phyloP scores from a whole-genome alignment of 2,113 vertebrate genomes.

The Crotalus viridis region DNA sequence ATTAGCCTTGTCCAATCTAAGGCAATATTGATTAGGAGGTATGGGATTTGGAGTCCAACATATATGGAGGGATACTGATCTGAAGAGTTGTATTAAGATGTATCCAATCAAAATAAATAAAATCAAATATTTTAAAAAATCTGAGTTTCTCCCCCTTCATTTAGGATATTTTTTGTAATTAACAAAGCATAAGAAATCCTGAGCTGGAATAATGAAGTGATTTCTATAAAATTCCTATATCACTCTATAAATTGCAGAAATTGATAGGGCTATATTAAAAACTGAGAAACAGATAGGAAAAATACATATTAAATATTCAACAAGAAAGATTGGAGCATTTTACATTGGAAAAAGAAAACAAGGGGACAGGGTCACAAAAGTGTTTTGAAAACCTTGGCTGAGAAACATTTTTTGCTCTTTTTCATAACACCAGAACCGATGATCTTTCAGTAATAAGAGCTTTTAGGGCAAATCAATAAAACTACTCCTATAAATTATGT shows the following conservation, averaged over 20 bases:
- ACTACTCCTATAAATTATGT: not conserved
- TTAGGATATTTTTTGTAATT: not conserved
- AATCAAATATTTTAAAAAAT: not conserved
- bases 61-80: not conserved
- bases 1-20: not conserved
- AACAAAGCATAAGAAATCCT: not conserved
- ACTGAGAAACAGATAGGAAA: not conserved
- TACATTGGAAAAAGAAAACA: not conserved
- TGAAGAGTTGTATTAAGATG: not conserved
- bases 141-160: not conserved
- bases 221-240: not conserved
- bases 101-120: not conserved
- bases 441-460: not conserved
- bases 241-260: not conserved
- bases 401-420: not conserved
- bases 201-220: not conserved
- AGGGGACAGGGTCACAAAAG: not conserved
- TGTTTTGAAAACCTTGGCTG: not conserved
- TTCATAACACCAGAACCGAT: not conserved
- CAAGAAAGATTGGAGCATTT: not conserved
- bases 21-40: not conserved
- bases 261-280: not conserved
- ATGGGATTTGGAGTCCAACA: not conserved
- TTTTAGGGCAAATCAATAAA: not conserved
- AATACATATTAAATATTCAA: not conserved